Evolutionary conservation across 2,888 invertebrate genomes (phyloP).

Genomic region (Hesperia comma): DNA sequence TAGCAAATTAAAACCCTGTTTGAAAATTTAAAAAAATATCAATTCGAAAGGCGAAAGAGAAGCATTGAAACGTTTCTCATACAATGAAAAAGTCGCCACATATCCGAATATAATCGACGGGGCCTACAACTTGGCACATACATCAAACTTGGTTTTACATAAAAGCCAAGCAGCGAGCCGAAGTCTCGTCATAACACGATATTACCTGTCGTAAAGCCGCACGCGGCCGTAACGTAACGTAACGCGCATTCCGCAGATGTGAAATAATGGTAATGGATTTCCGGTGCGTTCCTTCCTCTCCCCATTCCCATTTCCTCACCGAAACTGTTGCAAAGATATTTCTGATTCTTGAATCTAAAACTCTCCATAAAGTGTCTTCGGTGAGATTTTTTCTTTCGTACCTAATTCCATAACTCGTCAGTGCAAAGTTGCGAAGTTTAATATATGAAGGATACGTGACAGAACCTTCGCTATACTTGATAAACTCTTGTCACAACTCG

Average conservation of each 20-base stretch:
- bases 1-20: no score
- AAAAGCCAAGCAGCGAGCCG: background rate
- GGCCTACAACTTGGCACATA: no score
- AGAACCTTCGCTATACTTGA: no score
- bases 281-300: slow-evolving; percentile 18
- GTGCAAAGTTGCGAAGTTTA: no score
- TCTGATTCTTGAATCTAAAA: background rate
- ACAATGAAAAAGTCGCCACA: no score
- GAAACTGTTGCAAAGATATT: slow-evolving; percentile 8
- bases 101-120: no score
- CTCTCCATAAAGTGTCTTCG: background rate
- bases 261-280: slow-evolving; percentile 31
- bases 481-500: no score
- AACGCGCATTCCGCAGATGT: slow-evolving; percentile 15
- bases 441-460: no score
- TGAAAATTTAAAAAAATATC: no score
- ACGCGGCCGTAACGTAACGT: background rate
- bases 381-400: background rate
- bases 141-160: no score
- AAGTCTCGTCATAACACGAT: slow-evolving; percentile 1
- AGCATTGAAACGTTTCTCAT: no score
- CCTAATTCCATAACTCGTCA: background rate
- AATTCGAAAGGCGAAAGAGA: no score
- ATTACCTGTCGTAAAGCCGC: slow-evolving; percentile 13
- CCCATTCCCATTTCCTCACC: slow-evolving; percentile 19